Evolutionary conservation across 2,797 vertebrate genomes (phyloP).

Genomic region (Sorex maritimensis): DNA sequence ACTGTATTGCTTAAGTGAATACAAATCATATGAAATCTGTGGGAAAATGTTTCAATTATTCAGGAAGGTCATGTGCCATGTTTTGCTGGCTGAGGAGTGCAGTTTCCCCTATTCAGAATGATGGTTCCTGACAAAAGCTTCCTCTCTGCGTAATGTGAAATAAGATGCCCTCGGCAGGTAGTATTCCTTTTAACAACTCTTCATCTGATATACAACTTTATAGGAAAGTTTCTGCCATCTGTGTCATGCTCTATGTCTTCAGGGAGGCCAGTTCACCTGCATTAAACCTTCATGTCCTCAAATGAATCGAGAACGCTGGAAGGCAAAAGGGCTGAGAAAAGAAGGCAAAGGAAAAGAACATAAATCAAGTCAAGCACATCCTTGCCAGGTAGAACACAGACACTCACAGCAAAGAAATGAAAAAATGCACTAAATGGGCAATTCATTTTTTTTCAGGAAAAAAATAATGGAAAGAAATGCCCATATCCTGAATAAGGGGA

Average conservation of each 20-base stretch:
- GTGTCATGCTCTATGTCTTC: constrained; percentile 39
- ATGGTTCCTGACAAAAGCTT: constrained; percentile 70
- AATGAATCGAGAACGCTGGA: constrained; percentile 70
- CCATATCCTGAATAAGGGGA: constrained; percentile 28
- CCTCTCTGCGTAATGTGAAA: constrained; percentile 28
- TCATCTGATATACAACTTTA: constrained; percentile 58
- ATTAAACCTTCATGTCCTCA: constrained; percentile 56
- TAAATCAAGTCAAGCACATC: constrained; percentile 75
- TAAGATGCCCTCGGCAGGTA: constrained; percentile 69
- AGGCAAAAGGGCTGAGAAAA: constrained; percentile 19
- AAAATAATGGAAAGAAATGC: neutral
- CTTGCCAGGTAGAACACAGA: constrained; percentile 41
- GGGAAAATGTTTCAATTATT: constrained; percentile 73
- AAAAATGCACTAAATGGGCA: constrained; percentile 21
- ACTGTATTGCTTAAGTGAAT: constrained; percentile 69
- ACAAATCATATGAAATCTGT: constrained; percentile 65
- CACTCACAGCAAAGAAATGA: constrained; percentile 60
- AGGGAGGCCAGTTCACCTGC: constrained; percentile 12
- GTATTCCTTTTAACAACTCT: constrained; percentile 59
- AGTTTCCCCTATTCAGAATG: constrained; percentile 59
- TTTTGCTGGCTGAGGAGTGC: rapidly evolving
- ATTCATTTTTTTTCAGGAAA: constrained; percentile 49
- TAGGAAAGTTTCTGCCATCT: constrained; percentile 42
- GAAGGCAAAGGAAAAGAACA: constrained; percentile 70
- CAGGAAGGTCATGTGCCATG: constrained; percentile 49